Conservation (phyloP, 2,113 vertebrate species). For the Megalops atlanticus region DNA sequence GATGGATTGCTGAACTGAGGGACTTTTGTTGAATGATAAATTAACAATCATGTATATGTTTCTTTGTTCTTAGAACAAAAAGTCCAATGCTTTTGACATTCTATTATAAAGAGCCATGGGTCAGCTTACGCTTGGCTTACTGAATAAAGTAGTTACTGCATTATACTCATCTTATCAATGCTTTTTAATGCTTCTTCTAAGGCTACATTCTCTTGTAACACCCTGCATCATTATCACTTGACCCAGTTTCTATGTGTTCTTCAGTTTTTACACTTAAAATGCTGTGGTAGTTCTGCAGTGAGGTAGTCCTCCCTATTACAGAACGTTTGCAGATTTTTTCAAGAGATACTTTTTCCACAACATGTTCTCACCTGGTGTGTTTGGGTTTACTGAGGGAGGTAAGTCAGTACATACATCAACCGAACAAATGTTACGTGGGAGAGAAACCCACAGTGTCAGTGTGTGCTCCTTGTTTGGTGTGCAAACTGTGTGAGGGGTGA, state of each 20-base stretch:
- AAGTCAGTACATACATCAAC: neutral
- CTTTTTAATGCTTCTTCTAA: neutral
- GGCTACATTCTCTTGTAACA: neutral
- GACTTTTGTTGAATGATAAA: conserved; percentile 8
- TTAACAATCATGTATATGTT: neutral
- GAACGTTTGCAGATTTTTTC: neutral
- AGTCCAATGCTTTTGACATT: neutral
- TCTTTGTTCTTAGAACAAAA: neutral
- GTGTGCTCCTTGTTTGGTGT: conserved; percentile 16
- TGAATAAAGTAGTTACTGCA: neutral
- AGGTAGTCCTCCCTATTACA: neutral
- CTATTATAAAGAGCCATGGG: neutral
- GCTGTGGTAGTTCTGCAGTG: neutral
- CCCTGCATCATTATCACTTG: neutral
- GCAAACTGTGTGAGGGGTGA: neutral
- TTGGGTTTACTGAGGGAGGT: neutral
- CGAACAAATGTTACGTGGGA: neutral
- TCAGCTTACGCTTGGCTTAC: conserved; percentile 1
- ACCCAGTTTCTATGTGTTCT: neutral
- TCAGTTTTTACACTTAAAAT: too few relatives aligned
- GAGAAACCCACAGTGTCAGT: conserved; percentile 6
- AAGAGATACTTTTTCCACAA: too few relatives aligned
- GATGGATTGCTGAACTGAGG: neutral
- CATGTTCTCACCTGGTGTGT: too few relatives aligned
- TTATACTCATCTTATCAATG: conserved; percentile 4